Conservation (phyloP, 2,888 invertebrate genomes). For the Melanargia galathea region DNA sequence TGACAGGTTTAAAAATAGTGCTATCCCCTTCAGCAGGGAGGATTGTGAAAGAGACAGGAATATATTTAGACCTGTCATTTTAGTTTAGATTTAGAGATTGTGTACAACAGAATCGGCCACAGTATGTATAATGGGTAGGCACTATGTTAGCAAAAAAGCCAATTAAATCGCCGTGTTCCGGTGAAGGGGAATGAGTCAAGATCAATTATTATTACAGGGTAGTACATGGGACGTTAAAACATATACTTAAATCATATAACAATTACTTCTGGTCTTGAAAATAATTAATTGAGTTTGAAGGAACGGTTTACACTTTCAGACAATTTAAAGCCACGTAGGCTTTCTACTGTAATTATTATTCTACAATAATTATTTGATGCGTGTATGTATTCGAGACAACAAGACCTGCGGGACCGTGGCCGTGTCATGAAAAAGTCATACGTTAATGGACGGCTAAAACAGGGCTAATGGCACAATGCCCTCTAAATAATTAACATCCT, state of each 20-base stretch:
- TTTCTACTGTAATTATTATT: no score
- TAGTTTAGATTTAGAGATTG: no score
- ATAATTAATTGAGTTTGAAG: not conserved
- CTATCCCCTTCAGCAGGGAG: no score
- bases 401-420: not conserved
- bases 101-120: no score
- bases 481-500: slow-evolving; percentile 17
- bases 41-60: no score
- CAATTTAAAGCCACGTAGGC: no score
- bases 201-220: slow-evolving; percentile 15
- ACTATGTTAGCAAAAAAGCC: slow-evolving; percentile 8
- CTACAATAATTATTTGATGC: no score
- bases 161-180: slow-evolving; percentile 13
- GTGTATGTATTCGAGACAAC: not conserved
- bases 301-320: no score
- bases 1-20: no score
- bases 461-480: slow-evolving; percentile 6
- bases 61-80: no score
- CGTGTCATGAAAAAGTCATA: slow-evolving; percentile 4
- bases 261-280: not conserved
- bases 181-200: slow-evolving; percentile 17
- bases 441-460: slow-evolving; percentile 1
- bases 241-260: not conserved
- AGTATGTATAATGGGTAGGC: not conserved
- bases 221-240: slow-evolving; percentile 3